These are phyloP conservation scores for Cataglyphis albicans DNA, from an alignment of 2,888 invertebrate genomes.

Conservation along the genomic window DNA sequence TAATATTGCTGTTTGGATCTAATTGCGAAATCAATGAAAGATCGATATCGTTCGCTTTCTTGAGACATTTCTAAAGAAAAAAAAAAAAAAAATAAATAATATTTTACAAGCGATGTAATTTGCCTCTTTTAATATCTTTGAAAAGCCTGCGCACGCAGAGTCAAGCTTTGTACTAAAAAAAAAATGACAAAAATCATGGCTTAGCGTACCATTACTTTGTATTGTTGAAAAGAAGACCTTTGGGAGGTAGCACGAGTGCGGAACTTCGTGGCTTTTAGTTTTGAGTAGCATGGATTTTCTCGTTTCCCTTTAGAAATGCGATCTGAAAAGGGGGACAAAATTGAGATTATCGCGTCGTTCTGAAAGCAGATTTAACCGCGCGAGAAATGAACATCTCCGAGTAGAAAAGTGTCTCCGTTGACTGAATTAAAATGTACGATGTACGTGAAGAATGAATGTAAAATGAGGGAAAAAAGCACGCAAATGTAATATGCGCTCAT, in stretches of 20 bases:
- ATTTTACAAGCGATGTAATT: conserved; percentile 32
- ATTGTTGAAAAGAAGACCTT: conserved; percentile 37
- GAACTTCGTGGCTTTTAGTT: conserved; percentile 49
- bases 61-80: background rate
- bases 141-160: conserved; percentile 2
- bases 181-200: conserved; percentile 31
- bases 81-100: background rate
- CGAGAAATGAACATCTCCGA: conserved; percentile 54
- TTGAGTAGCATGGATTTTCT: conserved; percentile 48
- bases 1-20: background rate
- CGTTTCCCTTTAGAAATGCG: conserved; percentile 53
- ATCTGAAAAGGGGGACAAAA: conserved; percentile 58
- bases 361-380: conserved; percentile 55
- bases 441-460: conserved; percentile 38
- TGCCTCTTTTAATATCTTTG: conserved; percentile 14
- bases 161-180: conserved; percentile 38
- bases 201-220: conserved; percentile 48
- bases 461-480: conserved; percentile 23
- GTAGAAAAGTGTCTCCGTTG: conserved; percentile 20
- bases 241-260: conserved; percentile 6
- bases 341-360: conserved; percentile 62
- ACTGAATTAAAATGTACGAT: conserved; percentile 47
- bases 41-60: background rate
- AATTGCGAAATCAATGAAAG: background rate
- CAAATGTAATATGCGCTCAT: conserved; percentile 19